These are phyloP conservation scores for Thalassaphorura encarpata DNA, from an alignment of 1,140 invertebrate genomes.

Conservation along the genomic window DNA sequence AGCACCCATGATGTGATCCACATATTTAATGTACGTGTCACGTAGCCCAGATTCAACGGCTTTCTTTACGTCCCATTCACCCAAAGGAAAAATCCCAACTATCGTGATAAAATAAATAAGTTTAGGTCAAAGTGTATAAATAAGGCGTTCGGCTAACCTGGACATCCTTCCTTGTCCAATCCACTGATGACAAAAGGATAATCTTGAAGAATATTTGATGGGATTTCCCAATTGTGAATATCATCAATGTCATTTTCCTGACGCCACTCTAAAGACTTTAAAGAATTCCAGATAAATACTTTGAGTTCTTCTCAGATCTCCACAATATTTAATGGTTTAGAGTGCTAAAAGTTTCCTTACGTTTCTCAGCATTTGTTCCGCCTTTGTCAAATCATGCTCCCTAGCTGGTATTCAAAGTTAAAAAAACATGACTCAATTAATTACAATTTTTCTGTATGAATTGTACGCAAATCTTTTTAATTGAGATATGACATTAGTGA, in stretches of 20 bases:
- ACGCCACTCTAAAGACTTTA: conserved; percentile 64
- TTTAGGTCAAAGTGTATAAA: neutral
- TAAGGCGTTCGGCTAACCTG: conserved; percentile 34
- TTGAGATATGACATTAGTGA: neutral
- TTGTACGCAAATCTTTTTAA: neutral
- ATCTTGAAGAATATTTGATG: conserved; percentile 57
- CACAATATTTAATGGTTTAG: neutral
- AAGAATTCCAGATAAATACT: conserved; percentile 32
- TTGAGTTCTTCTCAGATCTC: neutral
- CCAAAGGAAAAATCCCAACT: conserved; percentile 22
- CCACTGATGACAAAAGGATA: conserved; percentile 65
- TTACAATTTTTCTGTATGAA: no score
- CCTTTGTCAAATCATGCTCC: neutral
- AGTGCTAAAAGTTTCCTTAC: neutral
- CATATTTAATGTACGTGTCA: conserved; percentile 10
- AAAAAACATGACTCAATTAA: neutral
- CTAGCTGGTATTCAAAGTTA: neutral
- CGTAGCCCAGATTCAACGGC: conserved; percentile 1
- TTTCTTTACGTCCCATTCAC: conserved; percentile 23
- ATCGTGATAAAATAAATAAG: neutral
- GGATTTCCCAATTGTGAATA: conserved; percentile 54
- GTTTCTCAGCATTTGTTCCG: neutral
- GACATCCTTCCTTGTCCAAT: conserved; percentile 73
- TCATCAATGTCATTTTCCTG: conserved; percentile 65
- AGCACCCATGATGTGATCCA: neutral